Base-by-base conservation (phyloP, 2,888 invertebrate species). In the Colostygia pectinataria region DNA sequence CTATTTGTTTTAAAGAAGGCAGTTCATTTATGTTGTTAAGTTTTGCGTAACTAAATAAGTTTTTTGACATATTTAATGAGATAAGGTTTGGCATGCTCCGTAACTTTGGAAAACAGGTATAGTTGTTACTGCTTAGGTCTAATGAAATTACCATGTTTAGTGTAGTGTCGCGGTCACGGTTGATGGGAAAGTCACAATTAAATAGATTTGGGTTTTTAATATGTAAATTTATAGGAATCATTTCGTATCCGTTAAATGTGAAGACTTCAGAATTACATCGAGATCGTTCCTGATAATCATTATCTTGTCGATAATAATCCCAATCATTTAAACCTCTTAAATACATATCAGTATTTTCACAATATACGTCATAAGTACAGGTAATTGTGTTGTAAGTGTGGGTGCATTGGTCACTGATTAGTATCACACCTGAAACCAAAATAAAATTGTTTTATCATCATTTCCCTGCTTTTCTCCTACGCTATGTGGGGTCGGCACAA, bases 21-120 rank as follows among this genome's bases (percentile, higher is more conserved):
- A 82, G 52, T 8, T 70, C 46, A 2, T 57, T 1, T 1, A 0
- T 0, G 36, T 78, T 80, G 1, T 61, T 70, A 1, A 86, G 51
- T 27, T 59, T 59, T 7, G 77, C 83, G 2, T 41, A 57, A 0
- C 46, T 61, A 1, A 85, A 29, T 0, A 34, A 23, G 46, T 82
- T 84, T 7, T 53, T 43, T 0, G 80, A 78, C 14, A 83, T 20
- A 46, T 75, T 76, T 2, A 85, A 52, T 6, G 37, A 43, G 8
- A 15, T 45, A 1, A 85, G 57, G 31, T 70, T 66, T 1, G 23
- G 1, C 75, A 85, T 71, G 1, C 5, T 0, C 2, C 7, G 2
- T 1, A 82, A 28, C 1, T 4, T 20, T 7, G 81, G 82, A 1
- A 34, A 47, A 6, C 5, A 0, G 2, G 27, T n/a, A 13, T 61